Conservation (phyloP, 2,113 vertebrate species). For the Murina feae region DNA sequence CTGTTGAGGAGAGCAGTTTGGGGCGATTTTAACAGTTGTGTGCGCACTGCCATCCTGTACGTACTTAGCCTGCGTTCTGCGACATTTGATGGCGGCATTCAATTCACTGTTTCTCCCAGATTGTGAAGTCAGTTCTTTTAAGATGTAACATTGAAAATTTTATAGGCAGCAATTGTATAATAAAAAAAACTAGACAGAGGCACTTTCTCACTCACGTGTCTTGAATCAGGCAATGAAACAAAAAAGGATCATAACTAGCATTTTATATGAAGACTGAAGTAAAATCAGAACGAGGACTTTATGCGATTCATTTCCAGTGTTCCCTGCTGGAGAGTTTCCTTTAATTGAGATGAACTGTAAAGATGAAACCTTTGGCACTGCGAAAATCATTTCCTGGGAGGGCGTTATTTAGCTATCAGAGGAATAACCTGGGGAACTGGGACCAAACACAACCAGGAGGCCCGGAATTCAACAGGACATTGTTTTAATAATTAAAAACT, state of each 20-base stretch:
- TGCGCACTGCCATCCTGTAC: not conserved
- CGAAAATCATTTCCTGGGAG: not conserved
- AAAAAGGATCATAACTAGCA: not conserved
- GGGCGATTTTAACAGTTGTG: not conserved
- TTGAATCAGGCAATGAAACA: not conserved
- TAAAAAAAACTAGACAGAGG: not conserved
- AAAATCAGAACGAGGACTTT: not conserved
- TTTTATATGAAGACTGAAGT: not conserved
- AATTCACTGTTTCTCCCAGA: not conserved
- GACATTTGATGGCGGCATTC: not conserved
- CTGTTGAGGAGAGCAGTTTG: not conserved
- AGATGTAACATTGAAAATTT: not conserved
- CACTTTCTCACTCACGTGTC: not conserved
- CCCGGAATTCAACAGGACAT: not conserved
- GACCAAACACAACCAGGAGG: not conserved
- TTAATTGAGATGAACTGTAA: not conserved
- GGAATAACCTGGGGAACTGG: not conserved
- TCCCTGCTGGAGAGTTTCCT: not conserved
- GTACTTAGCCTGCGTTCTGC: not conserved
- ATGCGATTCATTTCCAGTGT: not conserved
- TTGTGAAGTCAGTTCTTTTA: not conserved
- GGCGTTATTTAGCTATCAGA: not conserved
- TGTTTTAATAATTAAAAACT: not conserved
- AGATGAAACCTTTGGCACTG: not conserved
- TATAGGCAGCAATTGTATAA: not conserved